Evolutionary conservation across 1,140 invertebrate species (phyloP).

Genomic region (Lucilia sericata): DNA sequence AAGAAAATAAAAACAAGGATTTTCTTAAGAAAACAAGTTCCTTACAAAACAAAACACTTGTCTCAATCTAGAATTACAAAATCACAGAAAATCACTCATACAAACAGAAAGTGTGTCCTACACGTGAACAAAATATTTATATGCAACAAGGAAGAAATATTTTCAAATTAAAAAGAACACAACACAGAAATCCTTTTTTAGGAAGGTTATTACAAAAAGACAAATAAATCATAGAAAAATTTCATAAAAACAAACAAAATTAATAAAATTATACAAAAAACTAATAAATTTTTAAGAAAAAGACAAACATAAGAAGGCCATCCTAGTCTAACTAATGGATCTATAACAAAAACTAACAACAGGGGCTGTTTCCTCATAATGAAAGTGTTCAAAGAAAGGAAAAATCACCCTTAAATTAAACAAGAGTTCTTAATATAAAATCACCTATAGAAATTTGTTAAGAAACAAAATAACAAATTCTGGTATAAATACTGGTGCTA

Average conservation of each 20-base stretch:
- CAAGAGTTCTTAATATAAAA: no score
- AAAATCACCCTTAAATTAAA: conserved; percentile 1
- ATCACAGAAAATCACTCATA: no score
- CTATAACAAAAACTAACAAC: background rate
- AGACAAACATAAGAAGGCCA: no score
- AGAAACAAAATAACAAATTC: background rate
- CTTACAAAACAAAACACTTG: background rate
- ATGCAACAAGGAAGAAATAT: conserved; percentile 12
- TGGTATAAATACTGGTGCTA: background rate
- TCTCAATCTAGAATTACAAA: background rate
- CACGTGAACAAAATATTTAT: conserved; percentile 34
- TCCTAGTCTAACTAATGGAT: background rate
- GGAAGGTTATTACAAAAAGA: background rate
- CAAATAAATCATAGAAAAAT: background rate
- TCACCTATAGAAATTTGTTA: background rate
- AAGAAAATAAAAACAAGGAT: background rate
- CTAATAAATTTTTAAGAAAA: background rate
- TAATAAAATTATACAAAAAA: background rate
- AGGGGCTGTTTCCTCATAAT: background rate
- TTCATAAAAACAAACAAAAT: background rate
- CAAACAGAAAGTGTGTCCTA: background rate
- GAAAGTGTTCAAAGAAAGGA: background rate
- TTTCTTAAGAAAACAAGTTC: conserved; percentile 20
- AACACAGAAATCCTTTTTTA: conserved; percentile 17
- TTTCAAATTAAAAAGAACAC: background rate